Evolutionary conservation across 1,140 invertebrate species (phyloP), one percentile per base, ranked within the genome.

Genomic region (Charaxes varanes): DNA sequence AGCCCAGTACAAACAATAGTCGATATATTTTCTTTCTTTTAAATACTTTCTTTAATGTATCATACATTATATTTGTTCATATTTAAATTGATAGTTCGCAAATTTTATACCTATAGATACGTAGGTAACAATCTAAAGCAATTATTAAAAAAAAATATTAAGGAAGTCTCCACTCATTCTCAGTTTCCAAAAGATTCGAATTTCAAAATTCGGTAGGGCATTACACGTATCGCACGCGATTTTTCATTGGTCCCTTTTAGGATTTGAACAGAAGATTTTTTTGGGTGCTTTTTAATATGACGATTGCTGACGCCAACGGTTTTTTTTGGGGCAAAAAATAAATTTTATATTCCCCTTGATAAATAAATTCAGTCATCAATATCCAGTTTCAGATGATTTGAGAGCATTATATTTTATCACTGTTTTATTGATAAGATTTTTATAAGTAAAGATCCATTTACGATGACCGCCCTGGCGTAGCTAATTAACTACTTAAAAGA

Each of bases 201-300:
- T 59, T 67, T 60, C 58, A 57, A 70, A 70, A 70, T 67, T 55
- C 66, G 53, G 67, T 71, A 71, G 67, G 59, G 60, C 57, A 69
- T 62, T 58, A 61, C 53, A 52, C 53, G 58, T 67, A 67, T 64
- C 61, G 46, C 34, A 36, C 53, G 53, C 53, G 57, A 62, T 61
- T 65, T 67, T 62, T 71, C 67, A 68, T 71, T 71, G 63, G 19
- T 38, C 54, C 53, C 53, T 65, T 65, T 62, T 51, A 65, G 62
- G 6, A 70, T n/a, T n/a, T n/a, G n/a, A 62, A 62, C 50, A 47
- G 44, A 52, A 56, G 44, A 52, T 11, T 52, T 58, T 59, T 30
- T 55, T 50, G 23, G 33, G 36, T 40, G 13, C 36, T 22, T 47
- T 40, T 47, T 40, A 33, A 26, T 26, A 12, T 12, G 13, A 26